A percentile compares a stretch with the other conserved stretches of the same genome.
These are phyloP conservation scores for Caenorhabditis panamensis DNA, from an alignment of 2,888 invertebrate species.

Conservation along the genomic window DNA sequence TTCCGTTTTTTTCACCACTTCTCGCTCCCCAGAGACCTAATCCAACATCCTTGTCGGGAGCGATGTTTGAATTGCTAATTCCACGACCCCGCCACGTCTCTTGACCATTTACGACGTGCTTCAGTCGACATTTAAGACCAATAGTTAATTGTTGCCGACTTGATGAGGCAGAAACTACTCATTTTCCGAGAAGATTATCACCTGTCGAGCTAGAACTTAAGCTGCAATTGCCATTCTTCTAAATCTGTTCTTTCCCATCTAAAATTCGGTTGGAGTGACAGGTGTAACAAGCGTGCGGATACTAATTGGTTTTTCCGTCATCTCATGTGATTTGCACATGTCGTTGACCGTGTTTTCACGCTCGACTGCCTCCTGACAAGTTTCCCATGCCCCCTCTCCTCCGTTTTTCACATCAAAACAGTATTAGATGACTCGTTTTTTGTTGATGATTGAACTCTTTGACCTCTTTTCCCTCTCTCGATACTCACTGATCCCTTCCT, in stretches of 20 bases:
- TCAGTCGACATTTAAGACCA: neutral
- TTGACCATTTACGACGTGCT: neutral
- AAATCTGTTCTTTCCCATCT: neutral
- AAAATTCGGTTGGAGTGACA: neutral
- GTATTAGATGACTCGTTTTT: neutral
- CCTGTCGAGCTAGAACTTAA: neutral
- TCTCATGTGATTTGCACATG: constrained; percentile 24
- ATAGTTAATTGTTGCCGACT: neutral
- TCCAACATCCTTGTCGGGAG: neutral
- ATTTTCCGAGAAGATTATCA: neutral
- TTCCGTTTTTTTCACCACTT: neutral
- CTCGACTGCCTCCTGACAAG: neutral
- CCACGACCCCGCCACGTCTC: neutral
- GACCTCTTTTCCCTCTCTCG: neutral
- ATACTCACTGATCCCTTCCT: neutral
- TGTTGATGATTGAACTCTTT: constrained; percentile 7
- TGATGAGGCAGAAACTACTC: neutral
- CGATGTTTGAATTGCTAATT: constrained; percentile 17
- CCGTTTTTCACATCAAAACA: neutral
- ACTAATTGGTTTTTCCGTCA: constrained; percentile 13
- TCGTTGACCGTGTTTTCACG: constrained; percentile 19
- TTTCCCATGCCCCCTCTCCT: neutral
- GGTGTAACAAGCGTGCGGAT: constrained; percentile 4
- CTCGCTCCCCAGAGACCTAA: neutral
- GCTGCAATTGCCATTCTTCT: neutral